Base-by-base conservation (phyloP, 2,113 vertebrate genomes). In the Vulpes lagopus region DNA sequence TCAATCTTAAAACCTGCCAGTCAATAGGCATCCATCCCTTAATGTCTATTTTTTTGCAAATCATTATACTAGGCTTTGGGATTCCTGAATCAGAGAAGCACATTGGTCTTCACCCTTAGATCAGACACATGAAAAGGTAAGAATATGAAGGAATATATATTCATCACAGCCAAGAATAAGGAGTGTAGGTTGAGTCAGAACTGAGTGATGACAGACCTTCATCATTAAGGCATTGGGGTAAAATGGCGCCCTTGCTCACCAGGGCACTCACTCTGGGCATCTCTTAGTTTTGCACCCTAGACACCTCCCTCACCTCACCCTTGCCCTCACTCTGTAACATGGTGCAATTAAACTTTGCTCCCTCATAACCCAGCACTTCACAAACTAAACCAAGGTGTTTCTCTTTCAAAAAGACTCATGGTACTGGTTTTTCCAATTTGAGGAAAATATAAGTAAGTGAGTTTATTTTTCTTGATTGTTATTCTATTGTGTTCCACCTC, bases 61-160 rank as follows among this genome's bases (percentile, higher is more conserved):
- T 78, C 74, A 62, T 32, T 49, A 1, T 53, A 43, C 14, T 35
- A 73, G 55, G 6, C 74, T 67, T 3, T 23, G 1, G 27, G 20
- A 84, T 49, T 30, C 55, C 25, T 85, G 20, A 55, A 67, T 95
- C 91, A 87, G 51, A 49, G 74, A 65, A 76, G 11, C 38, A 43
- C 43, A 17, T 30, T 59, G 84, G 27, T 74, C 64, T 38, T 49
- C 27, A 14, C 64, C 19, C 65, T 92, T 49, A 43, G 79, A 64
- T 89, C 71, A 92, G 74, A 94, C 35, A 55, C n/a, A 57, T 17
- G 27, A 57, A 64, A 84, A 92, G 30, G 8, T 38, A 64, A 55
- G 57, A 85, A 76, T 43, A 55, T 17, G 30, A 89, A 85, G 43
- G 8, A 43, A 51, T 65, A 32, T 43, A 38, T 51, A 71, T 23